phyloP scores from a whole-genome alignment of 1,140 invertebrate genomes.

The Pogonus chalceus region DNA sequence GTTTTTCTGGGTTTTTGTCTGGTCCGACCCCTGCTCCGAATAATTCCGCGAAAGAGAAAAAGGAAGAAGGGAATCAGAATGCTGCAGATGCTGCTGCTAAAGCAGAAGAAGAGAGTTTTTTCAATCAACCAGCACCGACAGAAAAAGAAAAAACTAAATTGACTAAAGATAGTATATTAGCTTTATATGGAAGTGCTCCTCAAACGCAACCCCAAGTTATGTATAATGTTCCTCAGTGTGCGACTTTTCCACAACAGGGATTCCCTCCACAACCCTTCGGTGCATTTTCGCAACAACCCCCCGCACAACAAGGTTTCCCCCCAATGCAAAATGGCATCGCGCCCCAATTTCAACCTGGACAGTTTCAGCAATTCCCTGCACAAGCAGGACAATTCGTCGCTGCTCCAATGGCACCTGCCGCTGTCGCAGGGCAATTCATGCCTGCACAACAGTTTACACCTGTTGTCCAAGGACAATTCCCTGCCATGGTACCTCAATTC shows the following conservation, averaged over 20 bases:
- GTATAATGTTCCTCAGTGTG: background rate
- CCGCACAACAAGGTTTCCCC: conserved; percentile 6
- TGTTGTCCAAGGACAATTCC: conserved; percentile 9
- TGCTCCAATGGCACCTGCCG: conserved; percentile 7
- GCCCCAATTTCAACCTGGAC: conserved; percentile 9
- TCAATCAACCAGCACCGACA: conserved; percentile 69
- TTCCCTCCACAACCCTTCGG: conserved; percentile 11
- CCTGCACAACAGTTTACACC: conserved; percentile 6
- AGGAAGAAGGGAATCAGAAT: conserved; percentile 28
- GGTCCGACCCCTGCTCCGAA: conserved; percentile 42
- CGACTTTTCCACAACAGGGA: conserved; percentile 12
- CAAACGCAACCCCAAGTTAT: conserved; percentile 11
- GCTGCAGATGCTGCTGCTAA: conserved; percentile 44
- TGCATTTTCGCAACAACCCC: conserved; percentile 19
- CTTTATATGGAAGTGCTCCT: conserved; percentile 67
- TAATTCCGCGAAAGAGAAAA: conserved; percentile 30
- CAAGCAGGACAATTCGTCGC: conserved; percentile 12
- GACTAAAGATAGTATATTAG: conserved; percentile 89
- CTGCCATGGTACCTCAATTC: conserved; percentile 9
- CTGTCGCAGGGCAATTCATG: conserved; percentile 11
- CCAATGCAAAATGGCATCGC: conserved; percentile 15
- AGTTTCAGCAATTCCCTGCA: conserved; percentile 15
- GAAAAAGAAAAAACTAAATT: conserved; percentile 70
- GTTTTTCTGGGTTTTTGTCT: conserved; percentile 67
- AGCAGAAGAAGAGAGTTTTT: conserved; percentile 80